Evolutionary conservation across 92 coral and sea anemone species (phyloP), one percentile per base, ranked within the genome.

Genomic region (Phenganax subtilis): DNA sequence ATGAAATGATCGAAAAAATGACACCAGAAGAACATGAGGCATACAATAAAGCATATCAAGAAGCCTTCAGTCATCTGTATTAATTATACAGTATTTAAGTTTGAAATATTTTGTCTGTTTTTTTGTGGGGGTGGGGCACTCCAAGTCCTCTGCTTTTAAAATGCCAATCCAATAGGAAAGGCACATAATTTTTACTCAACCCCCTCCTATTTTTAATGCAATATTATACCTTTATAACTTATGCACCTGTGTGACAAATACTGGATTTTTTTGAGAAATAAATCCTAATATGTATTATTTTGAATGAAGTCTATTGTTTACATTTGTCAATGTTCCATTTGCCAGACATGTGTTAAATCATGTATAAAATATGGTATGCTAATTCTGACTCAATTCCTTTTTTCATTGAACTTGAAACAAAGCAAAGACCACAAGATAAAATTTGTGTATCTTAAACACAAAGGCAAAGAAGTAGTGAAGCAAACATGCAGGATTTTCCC

Each of bases 21-120:
- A 91, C 97, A 3, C 84, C 90, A 84, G 97, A 88, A 77, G 98
- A 94, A 77, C 91, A 86, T 75, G 98, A 94, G 20, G 98, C 94
- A 12, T 94, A 94, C 69, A 88, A 89, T 29, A 92, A 92, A 76
- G 97, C 98, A 14, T 86, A 86, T 57, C 93, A 94, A 56, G 91
- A 92, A 57, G 98, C 92, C 6, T 93, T 85, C 77, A 93, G 93
- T 72, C 92, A 88, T 83, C 82, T 85, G 69, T 93, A 86, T 84
- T 93, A 87, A 56, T 66, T 29, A 73, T 0, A 31, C 3, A 10
- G 55, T 12, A 69, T 61, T 7, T 61, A 15, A 25, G 8, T 15
- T 69, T 29, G 9, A 69, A 69, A 69, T 27, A 5, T 37, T 5
- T 1, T 37, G 47, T 37, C 47, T 37, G 47, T 2, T 37, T 37